Conservation (phyloP, 1,140 invertebrate genomes). For the Anastrepha ludens region DNA sequence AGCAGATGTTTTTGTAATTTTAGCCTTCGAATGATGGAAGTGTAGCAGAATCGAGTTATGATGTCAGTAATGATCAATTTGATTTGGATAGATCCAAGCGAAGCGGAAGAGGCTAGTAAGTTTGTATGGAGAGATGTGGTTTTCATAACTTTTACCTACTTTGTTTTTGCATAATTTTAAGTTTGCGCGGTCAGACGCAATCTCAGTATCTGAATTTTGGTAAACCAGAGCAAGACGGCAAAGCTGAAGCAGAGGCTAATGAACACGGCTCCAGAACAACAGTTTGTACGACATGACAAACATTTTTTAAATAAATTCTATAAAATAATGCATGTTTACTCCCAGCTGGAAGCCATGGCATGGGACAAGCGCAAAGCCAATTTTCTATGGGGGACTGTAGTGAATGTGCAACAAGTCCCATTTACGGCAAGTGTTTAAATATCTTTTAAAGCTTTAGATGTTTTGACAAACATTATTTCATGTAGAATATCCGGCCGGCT, state of each 20-base stretch:
- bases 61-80: conserved; percentile 57
- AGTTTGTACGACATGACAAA: conserved; percentile 80
- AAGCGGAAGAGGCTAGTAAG: conserved; percentile 71
- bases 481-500: conserved; percentile 55
- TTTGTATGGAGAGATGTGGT: neutral
- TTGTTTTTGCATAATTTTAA: conserved; percentile 49
- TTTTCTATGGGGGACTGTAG: conserved; percentile 77
- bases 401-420: conserved; percentile 71
- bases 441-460: neutral
- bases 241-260: conserved; percentile 85
- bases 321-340: neutral
- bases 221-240: conserved; percentile 79
- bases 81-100: conserved; percentile 62
- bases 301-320: neutral
- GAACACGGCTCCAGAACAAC: conserved; percentile 82
- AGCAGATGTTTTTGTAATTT: conserved; percentile 1
- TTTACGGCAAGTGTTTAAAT: conserved; percentile 53
- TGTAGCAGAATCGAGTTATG: conserved; percentile 55
- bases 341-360: conserved; percentile 82
- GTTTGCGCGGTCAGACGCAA: conserved; percentile 83
- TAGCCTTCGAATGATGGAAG: conserved; percentile 44
- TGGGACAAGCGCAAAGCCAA: conserved; percentile 88
- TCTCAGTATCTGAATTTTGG: conserved; percentile 85
- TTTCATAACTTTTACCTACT: neutral
- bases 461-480: neutral